Percentiles rank a stretch among this genome's conserved stretches.
These are phyloP conservation scores for Eristalis pertinax DNA, from an alignment of 2,888 invertebrate species.

Conservation along the genomic window DNA sequence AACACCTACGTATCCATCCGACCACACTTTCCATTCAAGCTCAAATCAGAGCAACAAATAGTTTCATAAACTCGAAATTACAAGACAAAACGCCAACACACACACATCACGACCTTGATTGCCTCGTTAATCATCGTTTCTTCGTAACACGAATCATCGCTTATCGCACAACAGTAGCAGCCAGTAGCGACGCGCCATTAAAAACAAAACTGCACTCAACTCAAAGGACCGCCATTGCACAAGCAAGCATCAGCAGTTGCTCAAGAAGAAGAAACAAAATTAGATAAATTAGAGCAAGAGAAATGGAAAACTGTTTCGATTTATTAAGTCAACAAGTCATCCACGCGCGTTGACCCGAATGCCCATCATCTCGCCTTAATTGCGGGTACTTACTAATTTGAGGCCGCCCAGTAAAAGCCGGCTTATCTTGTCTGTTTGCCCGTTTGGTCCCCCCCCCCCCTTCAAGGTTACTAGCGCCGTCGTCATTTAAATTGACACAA, in stretches of 20 bases:
- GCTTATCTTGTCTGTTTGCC: background rate
- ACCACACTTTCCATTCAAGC: too few relatives aligned
- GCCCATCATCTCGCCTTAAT: background rate
- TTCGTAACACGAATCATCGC: background rate
- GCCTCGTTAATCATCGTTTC: too few relatives aligned
- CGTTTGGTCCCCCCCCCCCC: too few relatives aligned
- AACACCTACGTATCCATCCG: too few relatives aligned
- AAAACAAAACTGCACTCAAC: background rate
- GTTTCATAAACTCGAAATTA: too few relatives aligned
- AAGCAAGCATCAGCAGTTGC: background rate
- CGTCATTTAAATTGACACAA: constrained; percentile 1
- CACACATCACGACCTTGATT: too few relatives aligned
- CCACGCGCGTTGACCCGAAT: background rate
- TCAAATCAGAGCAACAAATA: too few relatives aligned
- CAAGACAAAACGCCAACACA: too few relatives aligned
- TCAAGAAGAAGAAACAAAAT: background rate
- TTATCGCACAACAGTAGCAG: background rate
- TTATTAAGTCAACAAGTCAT: background rate
- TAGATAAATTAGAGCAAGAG: too few relatives aligned
- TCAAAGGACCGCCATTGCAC: background rate
- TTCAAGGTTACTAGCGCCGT: background rate
- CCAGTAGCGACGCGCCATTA: background rate
- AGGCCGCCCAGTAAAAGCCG: background rate
- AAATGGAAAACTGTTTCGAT: too few relatives aligned
- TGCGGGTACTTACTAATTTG: background rate